phyloP scores from a whole-genome alignment of 2,113 vertebrate genomes.

The Caracal caracal region DNA sequence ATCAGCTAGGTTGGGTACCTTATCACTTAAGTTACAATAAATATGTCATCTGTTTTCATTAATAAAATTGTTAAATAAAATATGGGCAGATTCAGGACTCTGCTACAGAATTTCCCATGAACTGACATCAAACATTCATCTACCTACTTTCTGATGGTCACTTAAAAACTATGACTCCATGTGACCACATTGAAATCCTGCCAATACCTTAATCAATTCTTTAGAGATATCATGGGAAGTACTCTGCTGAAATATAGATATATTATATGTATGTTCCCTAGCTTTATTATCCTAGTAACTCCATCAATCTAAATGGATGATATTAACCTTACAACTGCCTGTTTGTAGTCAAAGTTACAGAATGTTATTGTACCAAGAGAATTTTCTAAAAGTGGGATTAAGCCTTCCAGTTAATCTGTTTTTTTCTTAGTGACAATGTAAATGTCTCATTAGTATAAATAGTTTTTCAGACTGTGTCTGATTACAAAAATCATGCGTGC shows the following conservation, averaged over 20 bases:
- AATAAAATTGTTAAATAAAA: background rate
- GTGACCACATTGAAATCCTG: background rate
- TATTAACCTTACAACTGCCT: background rate
- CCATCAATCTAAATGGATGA: background rate
- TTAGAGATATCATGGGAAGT: background rate
- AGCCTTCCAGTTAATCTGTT: background rate
- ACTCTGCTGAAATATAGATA: background rate
- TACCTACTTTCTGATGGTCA: background rate
- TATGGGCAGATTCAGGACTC: background rate
- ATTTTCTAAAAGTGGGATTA: background rate
- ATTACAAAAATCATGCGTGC: background rate
- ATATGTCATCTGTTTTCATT: background rate
- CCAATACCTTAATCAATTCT: background rate
- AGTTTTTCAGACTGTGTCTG: background rate
- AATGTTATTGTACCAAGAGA: background rate
- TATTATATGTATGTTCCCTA: background rate
- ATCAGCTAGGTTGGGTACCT: background rate
- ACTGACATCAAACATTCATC: background rate
- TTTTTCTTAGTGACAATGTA: background rate
- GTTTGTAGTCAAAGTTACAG: background rate
- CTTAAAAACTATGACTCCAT: background rate
- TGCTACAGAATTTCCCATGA: background rate
- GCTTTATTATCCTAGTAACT: background rate
- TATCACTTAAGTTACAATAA: slow-evolving; percentile 25
- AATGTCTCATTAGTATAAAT: background rate